These are phyloP conservation scores for Euthynnus affinis DNA, from an alignment of 2,797 vertebrate species.

Conservation along the genomic window DNA sequence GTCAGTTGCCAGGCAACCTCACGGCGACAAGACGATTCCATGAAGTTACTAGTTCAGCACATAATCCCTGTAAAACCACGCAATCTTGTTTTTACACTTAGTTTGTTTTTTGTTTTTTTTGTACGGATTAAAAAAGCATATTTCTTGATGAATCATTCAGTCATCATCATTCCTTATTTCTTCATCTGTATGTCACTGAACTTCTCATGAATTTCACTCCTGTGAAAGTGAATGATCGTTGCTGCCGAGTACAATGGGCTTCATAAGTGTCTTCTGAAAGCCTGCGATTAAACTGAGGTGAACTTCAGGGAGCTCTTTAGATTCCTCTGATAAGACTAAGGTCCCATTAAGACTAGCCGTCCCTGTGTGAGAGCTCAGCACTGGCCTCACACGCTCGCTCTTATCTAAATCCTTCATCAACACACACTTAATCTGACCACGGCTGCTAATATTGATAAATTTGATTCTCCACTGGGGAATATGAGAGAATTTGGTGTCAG, in stretches of 20 bases:
- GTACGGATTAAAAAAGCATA: neutral
- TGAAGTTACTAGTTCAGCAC: neutral
- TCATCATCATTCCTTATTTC: slow-evolving; percentile 11
- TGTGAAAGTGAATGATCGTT: slow-evolving; percentile 50
- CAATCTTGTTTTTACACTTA: neutral
- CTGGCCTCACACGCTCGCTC: slow-evolving; percentile 71
- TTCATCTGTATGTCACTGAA: neutral
- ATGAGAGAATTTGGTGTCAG: slow-evolving; percentile 38
- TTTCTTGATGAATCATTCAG: slow-evolving; percentile 2
- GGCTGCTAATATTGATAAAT: slow-evolving; percentile 75
- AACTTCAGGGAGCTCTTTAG: slow-evolving; percentile 83
- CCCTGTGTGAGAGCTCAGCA: slow-evolving; percentile 63
- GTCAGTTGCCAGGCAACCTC: neutral
- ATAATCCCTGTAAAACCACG: neutral
- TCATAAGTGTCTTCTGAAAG: slow-evolving; percentile 61
- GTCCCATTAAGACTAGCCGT: slow-evolving; percentile 68
- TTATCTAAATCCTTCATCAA: slow-evolving; percentile 85
- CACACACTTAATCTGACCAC: slow-evolving; percentile 77
- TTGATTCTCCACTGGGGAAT: slow-evolving; percentile 53
- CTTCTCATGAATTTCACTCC: neutral
- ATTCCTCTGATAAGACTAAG: slow-evolving; percentile 79
- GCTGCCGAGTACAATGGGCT: slow-evolving; percentile 31
- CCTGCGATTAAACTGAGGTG: slow-evolving; percentile 67
- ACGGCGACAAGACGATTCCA: neutral
- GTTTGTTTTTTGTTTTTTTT: too few relatives aligned